A percentile compares a stretch with the other conserved stretches of the same genome.
These are phyloP conservation scores for Alosa sapidissima DNA, from an alignment of 2,797 vertebrate species.

Conservation along the genomic window DNA sequence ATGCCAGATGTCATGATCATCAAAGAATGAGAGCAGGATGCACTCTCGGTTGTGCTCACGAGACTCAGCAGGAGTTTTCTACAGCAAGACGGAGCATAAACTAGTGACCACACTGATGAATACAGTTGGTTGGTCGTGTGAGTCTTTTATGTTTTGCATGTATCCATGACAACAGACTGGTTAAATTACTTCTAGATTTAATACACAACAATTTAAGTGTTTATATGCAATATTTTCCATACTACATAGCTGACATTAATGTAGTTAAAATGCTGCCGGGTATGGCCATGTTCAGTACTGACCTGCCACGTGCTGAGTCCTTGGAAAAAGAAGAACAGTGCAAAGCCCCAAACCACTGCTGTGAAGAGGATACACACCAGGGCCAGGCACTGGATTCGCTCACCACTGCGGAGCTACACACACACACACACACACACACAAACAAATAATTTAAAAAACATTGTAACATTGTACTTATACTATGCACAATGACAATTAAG, in stretches of 20 bases:
- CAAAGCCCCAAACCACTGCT: conserved; percentile 93
- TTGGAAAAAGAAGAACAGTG: conserved; percentile 98
- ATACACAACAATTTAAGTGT: not conserved
- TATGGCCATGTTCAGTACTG: conserved; percentile 44
- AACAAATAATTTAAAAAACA: not conserved
- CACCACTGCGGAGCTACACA: conserved; percentile 88
- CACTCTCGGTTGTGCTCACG: conserved; percentile 96
- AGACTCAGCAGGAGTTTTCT: conserved; percentile 97
- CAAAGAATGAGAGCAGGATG: conserved; percentile 92
- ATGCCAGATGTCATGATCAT: conserved; percentile 98
- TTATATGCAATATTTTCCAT: not conserved
- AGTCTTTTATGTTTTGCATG: too few species aligned
- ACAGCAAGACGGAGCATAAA: conserved; percentile 13
- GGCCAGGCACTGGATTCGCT: conserved; percentile 86
- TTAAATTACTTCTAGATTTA: not conserved
- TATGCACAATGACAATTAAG: too few species aligned
- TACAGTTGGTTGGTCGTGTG: not conserved
- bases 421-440: conserved; percentile 41
- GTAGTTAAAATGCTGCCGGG: not conserved
- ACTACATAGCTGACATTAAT: not conserved
- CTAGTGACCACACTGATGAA: not conserved
- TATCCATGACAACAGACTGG: not conserved
- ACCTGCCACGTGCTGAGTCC: conserved; percentile 99
- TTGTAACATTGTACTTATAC: too few species aligned
- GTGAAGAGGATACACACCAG: conserved; percentile 90